Percentiles rank a stretch among this genome's conserved stretches.
These are phyloP conservation scores for Arvicanthis niloticus DNA, from an alignment of 2,113 vertebrate species.

Conservation along the genomic window DNA sequence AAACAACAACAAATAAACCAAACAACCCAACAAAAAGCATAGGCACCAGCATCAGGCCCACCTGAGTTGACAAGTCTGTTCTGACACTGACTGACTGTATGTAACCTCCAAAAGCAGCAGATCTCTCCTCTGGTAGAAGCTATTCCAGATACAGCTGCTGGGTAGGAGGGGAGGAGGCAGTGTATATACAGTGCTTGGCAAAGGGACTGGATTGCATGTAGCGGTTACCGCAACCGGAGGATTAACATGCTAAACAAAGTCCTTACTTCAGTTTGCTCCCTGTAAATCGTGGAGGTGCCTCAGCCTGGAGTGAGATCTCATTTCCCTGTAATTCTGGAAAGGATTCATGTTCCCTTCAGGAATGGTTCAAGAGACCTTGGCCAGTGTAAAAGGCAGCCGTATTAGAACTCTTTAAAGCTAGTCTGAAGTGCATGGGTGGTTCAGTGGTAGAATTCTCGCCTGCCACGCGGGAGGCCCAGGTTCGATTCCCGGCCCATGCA, in stretches of 20 bases:
- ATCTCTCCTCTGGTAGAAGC: not conserved
- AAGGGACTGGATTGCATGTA: not conserved
- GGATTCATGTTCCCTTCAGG: not conserved
- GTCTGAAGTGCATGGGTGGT: conserved; percentile 79
- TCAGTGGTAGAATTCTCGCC: conserved; percentile 86
- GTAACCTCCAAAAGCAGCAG: not conserved
- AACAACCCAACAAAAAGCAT: not conserved
- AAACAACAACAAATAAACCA: not conserved
- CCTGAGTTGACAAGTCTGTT: not conserved
- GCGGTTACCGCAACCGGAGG: not conserved
- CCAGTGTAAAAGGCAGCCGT: not conserved
- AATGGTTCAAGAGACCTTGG: not conserved
- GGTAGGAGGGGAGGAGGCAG: not conserved
- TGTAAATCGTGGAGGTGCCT: not conserved
- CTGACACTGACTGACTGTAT: not conserved
- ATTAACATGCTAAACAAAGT: not conserved
- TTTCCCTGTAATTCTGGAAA: not conserved
- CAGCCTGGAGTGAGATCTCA: not conserved
- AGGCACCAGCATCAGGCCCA: not conserved
- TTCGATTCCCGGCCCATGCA: conserved; percentile 68
- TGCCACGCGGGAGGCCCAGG: conserved; percentile 83
- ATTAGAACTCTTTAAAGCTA: not conserved
- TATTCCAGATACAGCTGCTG: not conserved
- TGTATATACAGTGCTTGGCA: not conserved
- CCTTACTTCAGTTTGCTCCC: not conserved